These are phyloP conservation scores for Pipistrellus pygmaeus DNA, from an alignment of 2,797 vertebrate species.

Conservation along the genomic window DNA sequence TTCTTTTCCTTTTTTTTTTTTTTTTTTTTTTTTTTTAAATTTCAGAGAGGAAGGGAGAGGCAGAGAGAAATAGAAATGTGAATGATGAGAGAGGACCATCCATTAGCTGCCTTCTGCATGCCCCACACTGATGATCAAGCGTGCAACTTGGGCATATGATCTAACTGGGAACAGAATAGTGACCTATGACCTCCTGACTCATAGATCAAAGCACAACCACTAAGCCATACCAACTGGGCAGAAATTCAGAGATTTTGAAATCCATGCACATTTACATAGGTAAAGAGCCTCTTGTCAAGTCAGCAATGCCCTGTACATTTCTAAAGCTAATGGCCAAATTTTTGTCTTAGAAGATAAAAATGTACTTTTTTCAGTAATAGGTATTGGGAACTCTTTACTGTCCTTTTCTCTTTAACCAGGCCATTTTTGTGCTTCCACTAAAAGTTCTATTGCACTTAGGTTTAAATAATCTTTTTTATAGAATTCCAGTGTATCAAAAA, in stretches of 20 bases:
- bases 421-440: not conserved
- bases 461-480: not conserved
- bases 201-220: no score
- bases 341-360: not conserved
- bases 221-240: no score
- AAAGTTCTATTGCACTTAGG: not conserved
- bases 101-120: no score
- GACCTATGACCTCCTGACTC: no score
- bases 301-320: not conserved
- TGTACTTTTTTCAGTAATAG: not conserved
- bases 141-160: no score
- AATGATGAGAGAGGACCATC: no score
- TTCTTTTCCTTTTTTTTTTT: not conserved
- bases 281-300: not conserved
- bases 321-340: not conserved
- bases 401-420: not conserved
- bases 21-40: no score
- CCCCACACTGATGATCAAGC: no score
- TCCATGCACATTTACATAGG: not conserved
- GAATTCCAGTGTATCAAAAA: not conserved
- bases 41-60: no score
- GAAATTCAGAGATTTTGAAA: no score
- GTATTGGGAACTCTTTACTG: not conserved
- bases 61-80: no score
- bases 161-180: no score